These are phyloP conservation scores for Virgularia gustaviana DNA, from an alignment of 92 coral and sea anemone genomes.

Conservation along the genomic window DNA sequence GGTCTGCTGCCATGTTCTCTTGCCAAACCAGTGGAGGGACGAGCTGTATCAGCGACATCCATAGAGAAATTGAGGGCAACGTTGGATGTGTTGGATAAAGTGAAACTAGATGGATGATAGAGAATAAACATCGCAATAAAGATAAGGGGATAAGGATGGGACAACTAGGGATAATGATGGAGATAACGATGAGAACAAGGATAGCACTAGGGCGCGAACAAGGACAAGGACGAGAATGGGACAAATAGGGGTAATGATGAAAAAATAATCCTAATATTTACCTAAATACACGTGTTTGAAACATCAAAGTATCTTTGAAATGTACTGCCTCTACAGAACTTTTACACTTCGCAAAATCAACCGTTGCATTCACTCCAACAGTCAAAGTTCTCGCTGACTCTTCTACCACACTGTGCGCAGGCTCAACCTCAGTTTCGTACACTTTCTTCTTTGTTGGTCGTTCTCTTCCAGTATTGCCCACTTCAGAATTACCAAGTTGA, in stretches of 20 bases:
- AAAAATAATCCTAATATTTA: not conserved
- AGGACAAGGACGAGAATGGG: too few relatives aligned
- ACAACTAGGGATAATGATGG: too few relatives aligned
- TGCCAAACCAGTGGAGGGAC: not conserved
- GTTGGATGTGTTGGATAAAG: slow-evolving; percentile 3
- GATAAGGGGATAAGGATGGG: too few relatives aligned
- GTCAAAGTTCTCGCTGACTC: slow-evolving; percentile 75
- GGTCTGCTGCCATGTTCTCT: slow-evolving; percentile 11
- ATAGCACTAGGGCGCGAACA: too few relatives aligned
- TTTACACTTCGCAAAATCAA: slow-evolving; percentile 75
- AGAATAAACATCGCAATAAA: too few relatives aligned
- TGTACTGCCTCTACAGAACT: slow-evolving; percentile 68
- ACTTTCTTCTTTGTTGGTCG: slow-evolving; percentile 87
- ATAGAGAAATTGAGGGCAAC: slow-evolving; percentile 16
- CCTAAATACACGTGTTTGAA: slow-evolving; percentile 93
- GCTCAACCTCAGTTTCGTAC: slow-evolving; percentile 88
- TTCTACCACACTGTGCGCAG: slow-evolving; percentile 76
- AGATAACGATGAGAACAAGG: too few relatives aligned
- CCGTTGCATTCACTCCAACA: slow-evolving; percentile 69
- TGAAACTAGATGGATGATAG: too few relatives aligned
- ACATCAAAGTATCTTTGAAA: slow-evolving; percentile 96
- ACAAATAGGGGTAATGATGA: too few relatives aligned
- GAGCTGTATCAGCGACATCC: slow-evolving; percentile 4
- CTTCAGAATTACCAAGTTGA: slow-evolving; percentile 46
- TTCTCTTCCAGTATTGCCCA: slow-evolving; percentile 26